Evolutionary conservation across 2,113 vertebrate species (phyloP).

Genomic region (Osmerus mordax): DNA sequence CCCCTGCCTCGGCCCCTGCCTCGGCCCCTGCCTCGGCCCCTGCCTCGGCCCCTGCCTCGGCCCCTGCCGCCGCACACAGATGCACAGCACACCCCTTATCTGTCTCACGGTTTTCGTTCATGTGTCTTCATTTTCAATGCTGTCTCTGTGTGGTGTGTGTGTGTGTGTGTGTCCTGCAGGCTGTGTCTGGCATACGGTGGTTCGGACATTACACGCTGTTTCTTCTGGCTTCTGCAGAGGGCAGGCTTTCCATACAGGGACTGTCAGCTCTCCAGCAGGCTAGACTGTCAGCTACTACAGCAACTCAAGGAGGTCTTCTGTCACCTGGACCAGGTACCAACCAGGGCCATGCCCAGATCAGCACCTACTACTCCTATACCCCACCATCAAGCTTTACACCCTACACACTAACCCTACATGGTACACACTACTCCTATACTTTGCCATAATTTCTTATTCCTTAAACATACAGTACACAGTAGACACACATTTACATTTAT

Average conservation of each 20-base stretch:
- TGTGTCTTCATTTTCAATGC: neutral
- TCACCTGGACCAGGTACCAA: constrained; percentile 89
- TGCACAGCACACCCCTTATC: neutral
- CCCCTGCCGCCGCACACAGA: too few species aligned
- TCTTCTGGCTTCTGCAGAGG: constrained; percentile 96
- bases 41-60: too few species aligned
- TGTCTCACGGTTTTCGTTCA: neutral
- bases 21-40: too few species aligned
- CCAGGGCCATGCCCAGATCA: too few species aligned
- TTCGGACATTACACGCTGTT: constrained; percentile 90
- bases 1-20: too few species aligned
- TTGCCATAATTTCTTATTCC: neutral
- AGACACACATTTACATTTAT: too few species aligned
- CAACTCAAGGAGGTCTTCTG: constrained; percentile 95
- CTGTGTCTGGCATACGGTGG: constrained; percentile 92
- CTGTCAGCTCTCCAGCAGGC: constrained; percentile 84
- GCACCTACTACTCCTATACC: constrained; percentile 16
- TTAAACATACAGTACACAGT: too few species aligned
- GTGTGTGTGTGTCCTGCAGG: constrained; percentile 63
- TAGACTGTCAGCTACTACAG: constrained; percentile 90
- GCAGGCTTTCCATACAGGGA: constrained; percentile 95
- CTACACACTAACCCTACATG: too few species aligned
- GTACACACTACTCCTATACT: neutral
- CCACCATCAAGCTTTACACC: neutral
- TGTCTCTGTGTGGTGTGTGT: constrained; percentile 5